Evolutionary conservation across 2,113 vertebrate species (phyloP).

Genomic region (Lophochroa leadbeateri): DNA sequence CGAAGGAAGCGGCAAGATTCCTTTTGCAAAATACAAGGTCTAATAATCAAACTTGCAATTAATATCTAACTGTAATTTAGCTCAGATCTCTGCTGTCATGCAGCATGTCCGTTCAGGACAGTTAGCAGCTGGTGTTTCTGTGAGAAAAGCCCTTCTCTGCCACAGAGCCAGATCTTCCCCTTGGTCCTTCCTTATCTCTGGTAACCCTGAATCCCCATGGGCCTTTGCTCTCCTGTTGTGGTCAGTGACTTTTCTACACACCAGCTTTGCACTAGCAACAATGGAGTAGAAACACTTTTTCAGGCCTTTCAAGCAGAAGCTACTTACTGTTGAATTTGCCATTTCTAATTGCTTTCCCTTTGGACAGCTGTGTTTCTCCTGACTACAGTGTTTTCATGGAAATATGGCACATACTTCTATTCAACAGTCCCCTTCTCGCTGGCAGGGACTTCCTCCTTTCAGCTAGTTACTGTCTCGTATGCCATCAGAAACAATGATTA

Average conservation of each 20-base stretch:
- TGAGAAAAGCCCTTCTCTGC: background rate
- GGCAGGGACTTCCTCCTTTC: background rate
- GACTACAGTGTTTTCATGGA: background rate
- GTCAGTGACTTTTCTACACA: background rate
- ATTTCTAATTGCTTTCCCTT: background rate
- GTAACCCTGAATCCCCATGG: background rate
- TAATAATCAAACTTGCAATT: background rate
- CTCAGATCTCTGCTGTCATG: background rate
- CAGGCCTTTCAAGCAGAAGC: background rate
- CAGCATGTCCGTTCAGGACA: fast-evolving
- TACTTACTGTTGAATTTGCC: background rate
- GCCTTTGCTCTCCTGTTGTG: background rate
- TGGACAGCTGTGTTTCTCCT: background rate
- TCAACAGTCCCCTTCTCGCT: background rate
- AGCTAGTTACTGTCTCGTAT: fast-evolving
- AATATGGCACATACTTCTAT: background rate
- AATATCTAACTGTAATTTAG: fast-evolving
- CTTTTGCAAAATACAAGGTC: background rate
- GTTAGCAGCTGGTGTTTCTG: background rate
- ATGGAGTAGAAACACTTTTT: background rate
- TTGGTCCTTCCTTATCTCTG: background rate
- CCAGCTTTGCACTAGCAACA: background rate
- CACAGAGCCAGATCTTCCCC: background rate
- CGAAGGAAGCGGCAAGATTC: background rate
- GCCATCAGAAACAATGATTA: background rate